Evolutionary conservation across 2,888 invertebrate genomes (phyloP).

Genomic region (Chrysomela aeneicollis): DNA sequence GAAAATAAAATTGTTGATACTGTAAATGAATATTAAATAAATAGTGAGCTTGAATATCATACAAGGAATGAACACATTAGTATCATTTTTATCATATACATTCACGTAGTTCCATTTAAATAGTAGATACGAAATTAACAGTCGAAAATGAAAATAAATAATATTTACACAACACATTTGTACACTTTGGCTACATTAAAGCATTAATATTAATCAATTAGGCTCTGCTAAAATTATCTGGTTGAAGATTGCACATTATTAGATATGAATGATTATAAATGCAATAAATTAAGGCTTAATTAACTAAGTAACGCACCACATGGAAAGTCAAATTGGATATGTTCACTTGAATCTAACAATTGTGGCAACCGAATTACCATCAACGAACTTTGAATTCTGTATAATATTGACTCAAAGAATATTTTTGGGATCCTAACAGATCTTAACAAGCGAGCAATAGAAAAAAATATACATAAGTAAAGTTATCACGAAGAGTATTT

Average conservation of each 20-base stretch:
- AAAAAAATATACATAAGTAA: too few species aligned
- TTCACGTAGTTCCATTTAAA: slow-evolving; percentile 15
- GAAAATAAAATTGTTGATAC: neutral
- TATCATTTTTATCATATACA: slow-evolving; percentile 34
- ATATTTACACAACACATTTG: slow-evolving; percentile 1
- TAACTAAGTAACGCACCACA: too few species aligned
- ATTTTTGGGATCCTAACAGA: too few species aligned
- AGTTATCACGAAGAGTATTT: too few species aligned
- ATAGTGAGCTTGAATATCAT: slow-evolving; percentile 31
- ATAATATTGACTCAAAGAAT: too few species aligned
- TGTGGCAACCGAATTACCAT: too few species aligned
- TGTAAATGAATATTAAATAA: slow-evolving; percentile 24
- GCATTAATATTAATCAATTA: neutral
- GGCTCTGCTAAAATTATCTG: neutral
- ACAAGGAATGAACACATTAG: slow-evolving; percentile 40
- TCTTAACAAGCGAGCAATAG: too few species aligned
- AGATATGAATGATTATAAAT: neutral
- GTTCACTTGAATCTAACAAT: too few species aligned
- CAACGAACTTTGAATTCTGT: too few species aligned
- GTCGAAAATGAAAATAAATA: neutral
- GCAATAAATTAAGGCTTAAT: neutral
- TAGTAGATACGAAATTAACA: neutral
- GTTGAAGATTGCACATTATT: neutral
- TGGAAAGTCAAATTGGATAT: too few species aligned
- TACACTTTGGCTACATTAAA: slow-evolving; percentile 3